These are phyloP conservation scores for Olivierus martensii DNA, from an alignment of 1,140 invertebrate species.

Conservation along the genomic window DNA sequence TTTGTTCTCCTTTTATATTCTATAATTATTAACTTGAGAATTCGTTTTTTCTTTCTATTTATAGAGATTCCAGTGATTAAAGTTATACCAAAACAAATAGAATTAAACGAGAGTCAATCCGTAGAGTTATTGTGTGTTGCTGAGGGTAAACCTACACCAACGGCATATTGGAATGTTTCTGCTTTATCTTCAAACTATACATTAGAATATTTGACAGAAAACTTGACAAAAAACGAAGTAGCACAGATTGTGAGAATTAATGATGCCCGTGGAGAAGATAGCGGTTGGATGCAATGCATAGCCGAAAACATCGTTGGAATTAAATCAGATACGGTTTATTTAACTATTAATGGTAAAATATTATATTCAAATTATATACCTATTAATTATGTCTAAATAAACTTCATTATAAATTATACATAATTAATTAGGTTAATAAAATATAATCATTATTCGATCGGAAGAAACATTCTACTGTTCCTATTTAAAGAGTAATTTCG, in stretches of 20 bases:
- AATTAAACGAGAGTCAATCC: conserved; percentile 15
- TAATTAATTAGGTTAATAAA: too few relatives aligned
- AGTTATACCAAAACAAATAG: conserved; percentile 10
- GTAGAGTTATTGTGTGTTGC: conserved; percentile 15
- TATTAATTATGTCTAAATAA: not conserved
- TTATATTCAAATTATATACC: not conserved
- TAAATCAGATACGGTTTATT: not conserved
- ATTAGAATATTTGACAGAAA: not conserved
- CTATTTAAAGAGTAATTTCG: too few relatives aligned
- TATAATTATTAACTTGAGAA: too few relatives aligned
- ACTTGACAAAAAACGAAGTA: not conserved
- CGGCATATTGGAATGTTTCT: conserved; percentile 11
- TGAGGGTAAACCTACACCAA: conserved; percentile 10
- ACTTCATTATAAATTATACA: too few relatives aligned
- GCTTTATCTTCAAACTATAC: conserved; percentile 6
- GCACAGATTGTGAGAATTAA: conserved; percentile 10
- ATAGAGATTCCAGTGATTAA: conserved; percentile 12
- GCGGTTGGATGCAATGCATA: conserved; percentile 12
- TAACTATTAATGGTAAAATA: conserved; percentile 15
- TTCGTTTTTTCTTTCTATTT: too few relatives aligned
- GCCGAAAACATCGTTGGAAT: conserved; percentile 19
- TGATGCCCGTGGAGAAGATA: conserved; percentile 6
- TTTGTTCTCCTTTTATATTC: too few relatives aligned
- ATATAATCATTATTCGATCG: too few relatives aligned
- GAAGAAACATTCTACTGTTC: too few relatives aligned